Base-by-base conservation (phyloP, 2,888 invertebrate species). In the Drosophila mercatorum region DNA sequence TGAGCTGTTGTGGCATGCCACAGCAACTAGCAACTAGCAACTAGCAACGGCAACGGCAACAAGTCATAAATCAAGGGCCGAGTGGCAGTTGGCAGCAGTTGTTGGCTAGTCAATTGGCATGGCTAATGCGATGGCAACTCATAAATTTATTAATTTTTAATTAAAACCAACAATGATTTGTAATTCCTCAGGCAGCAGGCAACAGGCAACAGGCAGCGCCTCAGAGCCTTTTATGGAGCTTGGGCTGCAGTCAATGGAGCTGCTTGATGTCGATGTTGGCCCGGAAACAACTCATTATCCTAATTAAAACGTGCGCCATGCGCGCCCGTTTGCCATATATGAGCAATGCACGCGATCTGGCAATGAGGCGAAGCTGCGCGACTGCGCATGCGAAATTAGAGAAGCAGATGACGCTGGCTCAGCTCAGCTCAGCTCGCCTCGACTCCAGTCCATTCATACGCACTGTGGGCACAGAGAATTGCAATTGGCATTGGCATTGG, bases 201-300 rank as follows among this genome's bases (percentile, higher is more conserved):
- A 22, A 22, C 22, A 2, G 22, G 5, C 17, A 49, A 10, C 49
- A 46, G 34, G 56, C 67, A 61, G 68, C 73, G 59, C 71, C 64
- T 64, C 55, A 57, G 44, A 49, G 44, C 80, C 83, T 75, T 83
- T 78, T 87, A 83, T 81, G 83, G 57, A 14, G 31, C 49, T 31
- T 3, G 40, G 12, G 4, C 31, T 3, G 82, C 63, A 43, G 41
- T 65, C 58, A 59, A 76, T 80, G 82, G 74, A 75, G 75, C 75
- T 36, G 67, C 28, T 53, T 63, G 43, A 44, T 55, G 36, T 53
- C 51, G 56, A 12, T 44, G 72, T 40, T 63, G 36, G 89, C 87
- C 91, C 91, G 91, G 91, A 91, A 91, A 91, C 91, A 91, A 91
- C 91, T 91, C 91, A 91, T 91, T 91, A 91, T 91, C 91, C 91